Conservation (phyloP, 1,140 invertebrate genomes). For the Camponotus vicinus region DNA sequence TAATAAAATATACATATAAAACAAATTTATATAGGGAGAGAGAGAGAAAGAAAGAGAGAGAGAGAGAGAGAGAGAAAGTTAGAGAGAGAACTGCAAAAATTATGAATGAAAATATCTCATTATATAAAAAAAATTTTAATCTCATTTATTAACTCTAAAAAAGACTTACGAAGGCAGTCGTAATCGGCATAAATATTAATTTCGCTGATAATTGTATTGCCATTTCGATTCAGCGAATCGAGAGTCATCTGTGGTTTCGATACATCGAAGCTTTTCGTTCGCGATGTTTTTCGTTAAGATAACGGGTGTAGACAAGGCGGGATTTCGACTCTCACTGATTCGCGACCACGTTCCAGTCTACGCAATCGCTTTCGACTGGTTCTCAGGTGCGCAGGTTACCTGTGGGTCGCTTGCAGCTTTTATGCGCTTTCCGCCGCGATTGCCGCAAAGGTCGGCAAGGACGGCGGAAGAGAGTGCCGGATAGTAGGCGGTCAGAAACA, state of each 20-base stretch:
- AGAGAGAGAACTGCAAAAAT: background rate
- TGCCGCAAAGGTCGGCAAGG: conserved; percentile 60
- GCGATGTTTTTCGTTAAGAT: conserved; percentile 31
- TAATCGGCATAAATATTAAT: background rate
- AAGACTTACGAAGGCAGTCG: conserved; percentile 6
- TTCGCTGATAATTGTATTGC: background rate
- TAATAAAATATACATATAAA: background rate
- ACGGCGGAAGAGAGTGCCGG: conserved; percentile 59
- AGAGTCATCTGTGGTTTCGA: conserved; percentile 19
- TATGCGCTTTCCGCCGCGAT: conserved; percentile 61
- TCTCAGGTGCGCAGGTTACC: conserved; percentile 73
- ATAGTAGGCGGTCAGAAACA: conserved; percentile 35
- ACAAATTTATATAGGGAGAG: too few relatives aligned
- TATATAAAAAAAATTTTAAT: background rate
- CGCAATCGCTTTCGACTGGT: conserved; percentile 77
- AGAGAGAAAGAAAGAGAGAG: too few relatives aligned
- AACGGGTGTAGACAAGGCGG: conserved; percentile 75
- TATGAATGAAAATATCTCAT: background rate
- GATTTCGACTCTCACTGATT: conserved; percentile 79
- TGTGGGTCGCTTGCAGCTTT: conserved; percentile 61
- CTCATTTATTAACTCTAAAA: background rate
- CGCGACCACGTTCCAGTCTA: conserved; percentile 71
- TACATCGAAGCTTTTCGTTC: conserved; percentile 19
- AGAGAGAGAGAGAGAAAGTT: too few relatives aligned
- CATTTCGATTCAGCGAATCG: conserved; percentile 24